These are phyloP conservation scores for Desoria tigrina DNA, from an alignment of 2,888 invertebrate genomes.

Conservation along the genomic window DNA sequence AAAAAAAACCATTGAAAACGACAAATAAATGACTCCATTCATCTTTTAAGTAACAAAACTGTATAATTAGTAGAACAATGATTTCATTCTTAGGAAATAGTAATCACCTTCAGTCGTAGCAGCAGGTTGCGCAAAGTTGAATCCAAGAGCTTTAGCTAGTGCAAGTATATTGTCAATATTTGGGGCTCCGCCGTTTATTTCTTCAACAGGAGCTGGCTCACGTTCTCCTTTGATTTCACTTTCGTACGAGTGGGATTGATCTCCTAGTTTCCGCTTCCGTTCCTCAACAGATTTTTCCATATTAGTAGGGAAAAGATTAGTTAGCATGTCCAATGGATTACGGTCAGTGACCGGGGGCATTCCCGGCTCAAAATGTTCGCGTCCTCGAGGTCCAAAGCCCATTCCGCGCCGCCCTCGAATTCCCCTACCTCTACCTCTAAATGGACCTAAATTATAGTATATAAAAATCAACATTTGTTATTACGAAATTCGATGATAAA, in stretches of 20 bases:
- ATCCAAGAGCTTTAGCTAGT: not conserved
- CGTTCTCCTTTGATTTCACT: constrained; percentile 34
- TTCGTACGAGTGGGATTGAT: constrained; percentile 39
- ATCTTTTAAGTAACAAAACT: no score
- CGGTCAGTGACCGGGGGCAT: constrained; percentile 7
- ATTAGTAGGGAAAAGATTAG: constrained; percentile 64
- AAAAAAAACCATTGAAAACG: no score
- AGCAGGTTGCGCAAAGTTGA: no score
- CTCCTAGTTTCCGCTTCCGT: not conserved
- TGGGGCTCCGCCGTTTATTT: not conserved
- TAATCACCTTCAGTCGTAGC: no score
- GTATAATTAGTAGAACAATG: no score
- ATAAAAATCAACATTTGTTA: not conserved
- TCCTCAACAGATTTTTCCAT: not conserved
- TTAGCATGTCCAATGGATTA: constrained; percentile 64
- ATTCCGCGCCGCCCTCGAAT: constrained; percentile 16
- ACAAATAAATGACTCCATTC: no score
- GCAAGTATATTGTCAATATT: constrained; percentile 9
- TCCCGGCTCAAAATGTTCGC: not conserved
- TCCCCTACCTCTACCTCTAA: constrained; percentile 1
- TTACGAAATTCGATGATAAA: not conserved
- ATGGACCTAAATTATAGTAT: not conserved
- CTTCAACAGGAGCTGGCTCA: constrained; percentile 18
- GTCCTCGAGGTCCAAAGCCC: constrained; percentile 14
- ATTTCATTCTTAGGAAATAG: no score